phyloP scores from a whole-genome alignment of 2,888 invertebrate genomes.

The Argyresthia goedartella region DNA sequence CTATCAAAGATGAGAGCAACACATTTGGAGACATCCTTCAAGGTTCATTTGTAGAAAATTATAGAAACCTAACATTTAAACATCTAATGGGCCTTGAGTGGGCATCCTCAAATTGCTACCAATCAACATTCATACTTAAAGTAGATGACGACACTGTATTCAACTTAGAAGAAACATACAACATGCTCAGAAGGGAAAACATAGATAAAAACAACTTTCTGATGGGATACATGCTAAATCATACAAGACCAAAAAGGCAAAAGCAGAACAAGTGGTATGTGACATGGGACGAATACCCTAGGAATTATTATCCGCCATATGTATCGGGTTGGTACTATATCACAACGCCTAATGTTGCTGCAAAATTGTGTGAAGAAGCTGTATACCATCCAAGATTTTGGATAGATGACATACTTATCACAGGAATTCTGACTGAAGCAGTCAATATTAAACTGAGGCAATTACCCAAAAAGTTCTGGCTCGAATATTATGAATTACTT shows the following conservation, averaged over 20 bases:
- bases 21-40: slow-evolving; percentile 79
- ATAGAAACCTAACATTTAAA: slow-evolving; percentile 85
- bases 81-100: slow-evolving; percentile 86
- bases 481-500: slow-evolving; percentile 78
- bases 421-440: slow-evolving; percentile 79
- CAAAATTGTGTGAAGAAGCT: slow-evolving; percentile 67
- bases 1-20: slow-evolving; percentile 72
- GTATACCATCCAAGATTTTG: slow-evolving; percentile 80
- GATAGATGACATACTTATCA: slow-evolving; percentile 92
- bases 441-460: slow-evolving; percentile 69
- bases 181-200: slow-evolving; percentile 20
- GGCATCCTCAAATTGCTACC: slow-evolving; percentile 74
- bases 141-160: slow-evolving; percentile 86
- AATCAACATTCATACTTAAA: slow-evolving; percentile 78
- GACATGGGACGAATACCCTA: slow-evolving; percentile 73
- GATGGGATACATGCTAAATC: slow-evolving; percentile 76
- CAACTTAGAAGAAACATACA: slow-evolving; percentile 69
- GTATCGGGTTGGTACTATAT: slow-evolving; percentile 89
- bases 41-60: slow-evolving; percentile 82
- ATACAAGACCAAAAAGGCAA: slow-evolving; percentile 75
- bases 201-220: slow-evolving; percentile 32
- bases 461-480: slow-evolving; percentile 72
- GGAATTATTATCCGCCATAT: slow-evolving; percentile 77
- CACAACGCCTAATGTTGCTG: slow-evolving; percentile 75
- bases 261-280: slow-evolving; percentile 86